Evolutionary conservation across 1,140 invertebrate species (phyloP).

Genomic region (Latrodectus geometricus): DNA sequence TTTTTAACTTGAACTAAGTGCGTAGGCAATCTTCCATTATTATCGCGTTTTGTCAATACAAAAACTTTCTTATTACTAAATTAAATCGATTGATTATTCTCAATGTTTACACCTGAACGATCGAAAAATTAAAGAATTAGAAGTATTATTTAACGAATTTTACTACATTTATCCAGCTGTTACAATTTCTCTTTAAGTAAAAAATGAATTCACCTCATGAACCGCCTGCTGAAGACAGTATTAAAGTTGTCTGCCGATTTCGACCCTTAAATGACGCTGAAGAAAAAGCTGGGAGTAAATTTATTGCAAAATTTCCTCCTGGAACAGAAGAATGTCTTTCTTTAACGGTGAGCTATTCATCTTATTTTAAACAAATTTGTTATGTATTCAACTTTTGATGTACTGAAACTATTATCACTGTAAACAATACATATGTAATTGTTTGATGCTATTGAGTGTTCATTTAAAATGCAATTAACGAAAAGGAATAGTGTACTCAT

Average conservation of each 20-base stretch:
- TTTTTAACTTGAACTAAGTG: too few species aligned
- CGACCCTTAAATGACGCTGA: conserved; percentile 97
- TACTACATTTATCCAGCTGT: neutral
- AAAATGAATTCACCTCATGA: conserved; percentile 52
- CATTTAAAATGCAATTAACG: too few species aligned
- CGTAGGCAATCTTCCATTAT: too few species aligned
- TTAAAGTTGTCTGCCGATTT: conserved; percentile 98
- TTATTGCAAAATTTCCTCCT: conserved; percentile 92
- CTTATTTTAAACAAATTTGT: too few species aligned
- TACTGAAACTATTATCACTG: too few species aligned
- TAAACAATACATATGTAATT: too few species aligned
- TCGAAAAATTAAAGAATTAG: neutral
- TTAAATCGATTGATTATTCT: neutral
- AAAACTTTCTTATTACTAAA: neutral
- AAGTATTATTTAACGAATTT: neutral
- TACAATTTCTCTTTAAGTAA: neutral
- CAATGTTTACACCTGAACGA: neutral
- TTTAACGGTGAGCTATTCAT: conserved; percentile 62
- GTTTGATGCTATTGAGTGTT: too few species aligned
- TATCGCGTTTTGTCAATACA: too few species aligned
- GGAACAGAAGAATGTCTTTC: conserved; percentile 64
- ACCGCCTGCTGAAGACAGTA: conserved; percentile 78
- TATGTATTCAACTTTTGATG: too few species aligned
- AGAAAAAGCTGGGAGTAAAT: conserved; percentile 97
- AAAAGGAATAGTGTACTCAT: too few species aligned